Evolutionary conservation across 2,888 invertebrate species (phyloP).

Genomic region (Anaspis maculata): DNA sequence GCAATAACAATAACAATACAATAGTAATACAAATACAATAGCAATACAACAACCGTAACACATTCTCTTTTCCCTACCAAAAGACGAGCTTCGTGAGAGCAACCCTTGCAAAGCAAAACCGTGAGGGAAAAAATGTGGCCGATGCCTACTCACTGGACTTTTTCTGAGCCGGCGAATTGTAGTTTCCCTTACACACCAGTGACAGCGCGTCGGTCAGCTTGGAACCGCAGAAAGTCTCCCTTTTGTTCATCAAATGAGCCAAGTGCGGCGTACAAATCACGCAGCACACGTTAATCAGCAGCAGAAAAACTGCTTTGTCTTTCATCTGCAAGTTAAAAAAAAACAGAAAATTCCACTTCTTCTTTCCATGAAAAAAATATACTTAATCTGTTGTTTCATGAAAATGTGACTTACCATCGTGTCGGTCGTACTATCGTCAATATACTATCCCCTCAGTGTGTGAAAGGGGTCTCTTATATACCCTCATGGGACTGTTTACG

Average conservation of each 20-base stretch:
- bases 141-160: constrained; percentile 6
- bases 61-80: not conserved
- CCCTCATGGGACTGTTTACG: too few species aligned
- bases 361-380: too few species aligned
- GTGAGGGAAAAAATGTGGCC: too few species aligned
- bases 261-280: constrained; percentile 8
- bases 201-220: constrained; percentile 5
- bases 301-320: constrained; percentile 6
- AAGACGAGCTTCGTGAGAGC: too few species aligned
- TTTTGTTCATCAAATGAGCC: constrained; percentile 7
- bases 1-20: not conserved
- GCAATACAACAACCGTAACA: not conserved
- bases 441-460: too few species aligned
- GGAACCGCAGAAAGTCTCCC: constrained; percentile 7
- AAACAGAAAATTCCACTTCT: not conserved
- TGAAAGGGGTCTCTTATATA: too few species aligned
- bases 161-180: constrained; percentile 7
- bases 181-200: constrained; percentile 8
- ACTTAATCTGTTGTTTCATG: not conserved
- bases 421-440: too few species aligned
- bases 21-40: not conserved
- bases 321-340: constrained; percentile 2
- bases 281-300: constrained; percentile 4
- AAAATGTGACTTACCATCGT: not conserved
- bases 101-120: not conserved